A percentile compares a stretch with the other conserved stretches of the same genome.
These are phyloP conservation scores for Xenotilapia leptura DNA, from an alignment of 2,113 vertebrate genomes.

Conservation along the genomic window DNA sequence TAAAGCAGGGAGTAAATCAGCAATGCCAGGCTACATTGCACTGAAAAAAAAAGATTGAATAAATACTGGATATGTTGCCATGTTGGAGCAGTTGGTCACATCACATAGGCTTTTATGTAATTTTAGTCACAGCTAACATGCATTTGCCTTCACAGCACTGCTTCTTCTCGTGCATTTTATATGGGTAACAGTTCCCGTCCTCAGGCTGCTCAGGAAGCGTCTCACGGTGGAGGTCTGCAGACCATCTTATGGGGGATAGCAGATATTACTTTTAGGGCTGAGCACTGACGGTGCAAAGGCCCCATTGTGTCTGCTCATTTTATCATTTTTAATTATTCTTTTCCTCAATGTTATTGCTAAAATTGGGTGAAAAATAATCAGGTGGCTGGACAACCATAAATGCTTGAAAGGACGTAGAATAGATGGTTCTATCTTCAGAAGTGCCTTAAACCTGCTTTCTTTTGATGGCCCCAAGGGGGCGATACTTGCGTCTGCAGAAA, in stretches of 20 bases:
- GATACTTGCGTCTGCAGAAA: accelerated
- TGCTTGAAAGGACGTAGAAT: accelerated
- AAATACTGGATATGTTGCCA: accelerated
- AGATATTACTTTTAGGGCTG: neutral
- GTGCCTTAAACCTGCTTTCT: neutral
- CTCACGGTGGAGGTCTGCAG: neutral
- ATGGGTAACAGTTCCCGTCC: neutral
- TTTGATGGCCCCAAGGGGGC: neutral
- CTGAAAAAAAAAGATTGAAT: neutral
- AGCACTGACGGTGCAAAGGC: neutral
- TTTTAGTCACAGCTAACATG: neutral
- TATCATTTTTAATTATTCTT: neutral
- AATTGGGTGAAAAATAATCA: neutral
- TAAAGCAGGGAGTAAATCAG: neutral
- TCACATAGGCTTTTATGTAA: neutral
- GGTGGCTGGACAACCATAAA: accelerated
- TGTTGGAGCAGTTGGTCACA: accelerated
- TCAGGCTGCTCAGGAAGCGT: neutral
- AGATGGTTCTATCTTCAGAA: accelerated
- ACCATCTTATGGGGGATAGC: neutral
- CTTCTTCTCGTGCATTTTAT: neutral
- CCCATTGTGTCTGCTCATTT: neutral
- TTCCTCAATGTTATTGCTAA: neutral
- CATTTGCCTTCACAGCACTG: neutral
- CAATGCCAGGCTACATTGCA: neutral